Evolutionary conservation across 2,113 vertebrate species (phyloP), one percentile per base, ranked within the genome.

Genomic region (Apus apus): DNA sequence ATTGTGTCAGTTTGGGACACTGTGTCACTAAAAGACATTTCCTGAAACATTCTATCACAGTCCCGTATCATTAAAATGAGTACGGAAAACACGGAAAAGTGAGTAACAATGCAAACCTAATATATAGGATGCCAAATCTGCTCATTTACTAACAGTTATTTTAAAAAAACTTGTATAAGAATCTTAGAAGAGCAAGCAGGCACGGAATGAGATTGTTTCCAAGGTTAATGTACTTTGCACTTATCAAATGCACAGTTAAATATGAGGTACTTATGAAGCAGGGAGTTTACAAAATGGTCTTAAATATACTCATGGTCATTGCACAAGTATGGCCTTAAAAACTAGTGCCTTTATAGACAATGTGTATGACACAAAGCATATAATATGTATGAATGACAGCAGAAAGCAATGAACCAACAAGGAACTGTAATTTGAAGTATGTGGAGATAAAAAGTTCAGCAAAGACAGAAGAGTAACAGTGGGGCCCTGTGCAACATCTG

Each of bases 31-130:
- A 75, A 86, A 89, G 23, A 67, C 45, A 88, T 74, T 74, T 83
- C 62, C 58, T 94, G 58, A 87, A 93, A 87, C 64, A 68, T 75
- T 96, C 23, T 61, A 67, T 67, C 75, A 91, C 34, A 72, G 20
- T 29, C 87, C 68, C 5, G 9, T 57, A 76, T 68, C 38, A 91
- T 82, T 94, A 82, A 65, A 96, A 79, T 13, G 76, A 87, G 34
- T 62, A 38, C 38, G 10, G 10, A 38, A 38, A 38, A 38, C 38
- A 38, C 38, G 36, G 6, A 32, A 32, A 87, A 64, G 8, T 6
- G 15, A 91, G 1, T 29, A 80, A 53, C 36, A 46, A 66, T 32
- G 11, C 68, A 90, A 81, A 57, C 8, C 32, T 9, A 82, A 58
- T 25, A 75, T 13, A 81, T 2, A 61, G 13, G n/a, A 75, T 78